A percentile compares a stretch with the other conserved stretches of the same genome.
Conservation (phyloP, 1,140 invertebrate genomes). For the Drosophila simulans region DNA sequence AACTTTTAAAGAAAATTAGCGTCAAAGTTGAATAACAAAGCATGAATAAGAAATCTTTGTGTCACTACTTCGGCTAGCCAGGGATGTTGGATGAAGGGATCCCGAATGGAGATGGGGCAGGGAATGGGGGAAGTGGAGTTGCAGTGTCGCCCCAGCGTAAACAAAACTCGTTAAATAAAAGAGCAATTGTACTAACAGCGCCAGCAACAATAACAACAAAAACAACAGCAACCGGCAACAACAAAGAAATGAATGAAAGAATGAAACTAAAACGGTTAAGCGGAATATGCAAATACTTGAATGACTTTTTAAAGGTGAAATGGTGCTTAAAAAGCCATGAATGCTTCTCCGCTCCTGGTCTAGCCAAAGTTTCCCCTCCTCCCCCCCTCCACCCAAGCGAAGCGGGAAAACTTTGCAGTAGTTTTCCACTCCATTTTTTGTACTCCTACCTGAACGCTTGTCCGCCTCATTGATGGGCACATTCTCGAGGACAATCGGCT, state of each 20-base stretch:
- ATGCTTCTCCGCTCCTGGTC: conserved; percentile 41
- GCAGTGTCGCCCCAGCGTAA: conserved; percentile 65
- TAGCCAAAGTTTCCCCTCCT: conserved; percentile 14
- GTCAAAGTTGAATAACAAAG: conserved; percentile 79
- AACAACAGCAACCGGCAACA: conserved; percentile 13
- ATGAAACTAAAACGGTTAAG: conserved; percentile 80
- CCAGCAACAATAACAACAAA: conserved; percentile 24
- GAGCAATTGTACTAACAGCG: conserved; percentile 79
- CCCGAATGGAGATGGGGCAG: background rate
- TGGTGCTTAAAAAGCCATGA: conserved; percentile 83
- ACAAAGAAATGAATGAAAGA: conserved; percentile 36
- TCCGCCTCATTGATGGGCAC: conserved; percentile 94
- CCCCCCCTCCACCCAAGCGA: too few relatives aligned
- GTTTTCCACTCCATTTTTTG: conserved; percentile 13
- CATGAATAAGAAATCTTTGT: conserved; percentile 75
- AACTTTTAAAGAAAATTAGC: conserved; percentile 77
- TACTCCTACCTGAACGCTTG: conserved; percentile 90
- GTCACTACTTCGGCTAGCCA: conserved; percentile 52
- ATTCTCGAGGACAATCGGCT: conserved; percentile 92
- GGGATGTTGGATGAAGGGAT: conserved; percentile 16
- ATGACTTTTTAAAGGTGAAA: conserved; percentile 84
- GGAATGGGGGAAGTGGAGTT: conserved; percentile 23
- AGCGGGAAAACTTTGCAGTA: conserved; percentile 58
- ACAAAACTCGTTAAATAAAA: conserved; percentile 84
- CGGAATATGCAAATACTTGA: conserved; percentile 84